Evolutionary conservation across 2,797 vertebrate genomes (phyloP).

Genomic region (Rhinophrynus dorsalis): DNA sequence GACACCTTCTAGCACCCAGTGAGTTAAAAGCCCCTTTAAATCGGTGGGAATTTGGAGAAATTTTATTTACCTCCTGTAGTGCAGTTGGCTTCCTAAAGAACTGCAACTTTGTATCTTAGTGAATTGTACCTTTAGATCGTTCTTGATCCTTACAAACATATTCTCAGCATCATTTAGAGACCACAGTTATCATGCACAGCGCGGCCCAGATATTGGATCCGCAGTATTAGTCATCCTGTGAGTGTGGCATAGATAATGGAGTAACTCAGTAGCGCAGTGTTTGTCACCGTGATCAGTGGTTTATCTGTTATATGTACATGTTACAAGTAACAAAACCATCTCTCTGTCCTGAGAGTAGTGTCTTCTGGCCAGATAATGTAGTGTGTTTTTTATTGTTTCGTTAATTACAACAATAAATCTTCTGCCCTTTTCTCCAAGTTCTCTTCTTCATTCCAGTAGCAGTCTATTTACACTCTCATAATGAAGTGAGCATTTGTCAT

Average conservation of each 20-base stretch:
- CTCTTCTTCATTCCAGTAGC: not conserved
- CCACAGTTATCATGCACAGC: too few species aligned
- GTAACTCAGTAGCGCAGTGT: not conserved
- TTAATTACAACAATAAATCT: constrained; percentile 15
- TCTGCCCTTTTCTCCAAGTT: not conserved
- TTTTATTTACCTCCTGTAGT: too few species aligned
- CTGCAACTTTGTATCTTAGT: too few species aligned
- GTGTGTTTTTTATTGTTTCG: constrained; percentile 10
- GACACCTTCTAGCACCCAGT: too few species aligned
- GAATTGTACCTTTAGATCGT: too few species aligned
- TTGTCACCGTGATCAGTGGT: not conserved
- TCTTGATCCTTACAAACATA: too few species aligned
- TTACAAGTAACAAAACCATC: not conserved
- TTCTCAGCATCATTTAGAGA: not conserved
- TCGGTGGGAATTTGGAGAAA: too few species aligned
- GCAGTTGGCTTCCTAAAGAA: too few species aligned
- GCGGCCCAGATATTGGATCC: too few species aligned
- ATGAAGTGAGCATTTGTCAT: not conserved
- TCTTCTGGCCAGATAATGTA: not conserved
- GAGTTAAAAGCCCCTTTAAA: too few species aligned
- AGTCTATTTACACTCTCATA: not conserved
- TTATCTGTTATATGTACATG: constrained; percentile 1
- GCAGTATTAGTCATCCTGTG: not conserved
- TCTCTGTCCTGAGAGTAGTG: not conserved
- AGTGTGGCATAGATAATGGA: not conserved